These are phyloP conservation scores for Boulengeromyrus knoepffleri DNA, from an alignment of 2,113 vertebrate genomes.

Conservation along the genomic window DNA sequence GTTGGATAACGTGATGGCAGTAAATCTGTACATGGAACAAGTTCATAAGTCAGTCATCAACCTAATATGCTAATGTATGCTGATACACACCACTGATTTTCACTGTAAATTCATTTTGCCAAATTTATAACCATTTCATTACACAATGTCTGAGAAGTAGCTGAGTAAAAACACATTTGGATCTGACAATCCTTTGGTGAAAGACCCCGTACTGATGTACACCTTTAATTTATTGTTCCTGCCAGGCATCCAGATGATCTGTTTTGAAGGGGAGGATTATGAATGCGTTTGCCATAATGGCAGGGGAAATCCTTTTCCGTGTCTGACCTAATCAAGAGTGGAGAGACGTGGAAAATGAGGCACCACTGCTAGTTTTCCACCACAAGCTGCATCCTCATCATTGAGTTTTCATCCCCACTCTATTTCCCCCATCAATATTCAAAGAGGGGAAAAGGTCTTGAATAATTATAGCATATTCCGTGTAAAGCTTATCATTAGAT, in stretches of 20 bases:
- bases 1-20: background rate
- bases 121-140: background rate
- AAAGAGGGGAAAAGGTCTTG: background rate
- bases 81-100: background rate
- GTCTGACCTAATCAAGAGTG: background rate
- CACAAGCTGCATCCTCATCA: background rate
- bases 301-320: background rate
- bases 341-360: background rate
- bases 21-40: background rate
- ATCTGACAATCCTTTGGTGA: background rate
- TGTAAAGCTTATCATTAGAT: slow-evolving; percentile 5
- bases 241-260: background rate
- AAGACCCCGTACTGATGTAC: background rate
- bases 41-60: background rate
- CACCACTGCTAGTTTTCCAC: background rate
- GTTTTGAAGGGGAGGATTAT: background rate
- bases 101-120: background rate
- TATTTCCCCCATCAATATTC: background rate
- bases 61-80: background rate
- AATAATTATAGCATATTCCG: background rate
- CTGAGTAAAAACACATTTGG: background rate
- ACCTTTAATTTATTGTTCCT: background rate
- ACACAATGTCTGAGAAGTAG: background rate
- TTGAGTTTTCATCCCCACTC: background rate
- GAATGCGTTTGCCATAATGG: background rate